Evolutionary conservation across 64 coral and sea anemone species (phyloP).

Genomic region (Montipora foliosa): DNA sequence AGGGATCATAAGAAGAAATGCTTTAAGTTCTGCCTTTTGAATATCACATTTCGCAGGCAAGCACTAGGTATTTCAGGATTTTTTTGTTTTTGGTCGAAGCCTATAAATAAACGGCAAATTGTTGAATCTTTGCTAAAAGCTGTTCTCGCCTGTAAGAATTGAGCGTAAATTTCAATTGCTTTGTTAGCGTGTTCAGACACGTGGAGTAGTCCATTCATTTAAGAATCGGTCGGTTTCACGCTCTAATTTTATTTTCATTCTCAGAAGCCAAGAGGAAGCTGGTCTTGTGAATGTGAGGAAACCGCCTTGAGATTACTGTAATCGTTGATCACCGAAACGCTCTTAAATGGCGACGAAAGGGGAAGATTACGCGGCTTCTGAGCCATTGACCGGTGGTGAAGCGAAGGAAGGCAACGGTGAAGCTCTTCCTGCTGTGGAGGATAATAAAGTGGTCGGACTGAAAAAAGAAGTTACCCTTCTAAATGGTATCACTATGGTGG

Average conservation of each 20-base stretch:
- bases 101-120: not conserved
- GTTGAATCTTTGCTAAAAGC: not conserved
- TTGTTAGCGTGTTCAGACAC: constrained; percentile 23
- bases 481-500: constrained; percentile 85
- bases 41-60: not conserved
- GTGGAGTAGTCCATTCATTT: constrained; percentile 9
- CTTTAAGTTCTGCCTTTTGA: not conserved
- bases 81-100: not conserved
- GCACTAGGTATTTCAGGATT: not conserved
- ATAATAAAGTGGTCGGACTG: constrained; percentile 44
- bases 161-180: not conserved
- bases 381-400: constrained; percentile 51
- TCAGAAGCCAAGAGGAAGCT: not conserved
- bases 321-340: not conserved
- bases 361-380: constrained; percentile 43
- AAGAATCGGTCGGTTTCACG: not conserved
- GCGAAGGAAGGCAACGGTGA: constrained; percentile 74
- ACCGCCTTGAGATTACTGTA: not conserved
- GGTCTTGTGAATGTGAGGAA: not conserved
- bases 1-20: too few species aligned
- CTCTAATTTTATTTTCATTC: not conserved
- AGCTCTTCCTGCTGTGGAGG: constrained; percentile 28
- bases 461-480: constrained; percentile 94
- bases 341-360: constrained; percentile 67
- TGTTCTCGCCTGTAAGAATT: not conserved